Evolutionary conservation across 2,888 invertebrate species (phyloP), one percentile per base, ranked within the genome.

Genomic region (Rosalia funebris): DNA sequence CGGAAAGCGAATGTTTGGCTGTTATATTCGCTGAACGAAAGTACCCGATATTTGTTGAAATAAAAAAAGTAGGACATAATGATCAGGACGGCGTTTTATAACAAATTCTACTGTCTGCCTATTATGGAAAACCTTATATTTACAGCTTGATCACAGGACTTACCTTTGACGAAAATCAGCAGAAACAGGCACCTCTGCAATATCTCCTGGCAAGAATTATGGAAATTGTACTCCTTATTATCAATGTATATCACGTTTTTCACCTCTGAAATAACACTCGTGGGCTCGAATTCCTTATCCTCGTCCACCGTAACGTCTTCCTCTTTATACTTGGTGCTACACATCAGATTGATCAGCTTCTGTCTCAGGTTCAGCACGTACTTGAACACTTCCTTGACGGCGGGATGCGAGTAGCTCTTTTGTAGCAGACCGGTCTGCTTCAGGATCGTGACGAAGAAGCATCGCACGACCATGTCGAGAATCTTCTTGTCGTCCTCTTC

Each of bases 351-450:
- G 4, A 77, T 65, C 39, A 81, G 63, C 65, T 78, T 79, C 46
- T 79, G 76, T 54, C 78, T 64, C 36, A 74, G 50, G 55, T 65
- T 73, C 39, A 74, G 62, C 1, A 71, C 74, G 55, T 66, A 71
- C 55, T 76, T 79, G 71, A 77, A 82, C 71, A 81, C 76, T 60
- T 81, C 80, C 64, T 79, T 73, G 2, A 79, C 71, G 4, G 69
- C 71, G 0, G 70, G 63, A 65, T 76, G 77, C 25, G 47, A 32
- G 9, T 57, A 15, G 1, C 81, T 74, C 60, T 80, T 76, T 14
- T 77, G 71, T n/a, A 82, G 69, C 39, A 85, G 73, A 1, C 84
- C 84, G n/a, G 84, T 82, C 60, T 86, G 85, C 69, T 85, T 85
- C 14, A 87, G 72, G 2, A 85, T 73, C 1, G 84, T 82, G 16